These are phyloP conservation scores for Centropyge bicolor DNA, from an alignment of 2,797 vertebrate genomes.

Conservation along the genomic window DNA sequence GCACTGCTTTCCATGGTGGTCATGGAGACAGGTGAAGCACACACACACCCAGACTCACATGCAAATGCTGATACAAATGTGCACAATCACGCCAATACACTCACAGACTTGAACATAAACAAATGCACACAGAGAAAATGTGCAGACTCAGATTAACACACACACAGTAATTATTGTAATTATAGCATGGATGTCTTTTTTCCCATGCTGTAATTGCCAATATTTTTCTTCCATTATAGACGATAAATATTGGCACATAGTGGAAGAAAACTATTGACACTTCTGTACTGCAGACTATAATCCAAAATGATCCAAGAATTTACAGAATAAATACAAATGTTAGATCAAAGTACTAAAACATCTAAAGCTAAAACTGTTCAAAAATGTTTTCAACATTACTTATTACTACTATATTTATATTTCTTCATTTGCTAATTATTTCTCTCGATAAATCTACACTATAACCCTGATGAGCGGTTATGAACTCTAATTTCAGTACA, in stretches of 20 bases:
- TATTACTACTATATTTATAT: not conserved
- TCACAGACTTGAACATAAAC: not conserved
- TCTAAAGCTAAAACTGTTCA: not conserved
- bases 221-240: too few species aligned
- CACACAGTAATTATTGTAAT: constrained; percentile 18
- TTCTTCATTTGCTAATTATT: constrained; percentile 18
- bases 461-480: constrained; percentile 20
- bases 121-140: constrained; percentile 14
- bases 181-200: not conserved
- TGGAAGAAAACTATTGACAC: too few species aligned
- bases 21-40: constrained; percentile 66
- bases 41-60: constrained; percentile 18
- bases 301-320: not conserved
- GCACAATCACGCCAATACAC: constrained; percentile 2
- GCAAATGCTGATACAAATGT: constrained; percentile 29
- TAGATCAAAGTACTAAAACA: not conserved
- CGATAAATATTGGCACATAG: not conserved
- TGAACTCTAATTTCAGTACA: constrained; percentile 21
- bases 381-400: not conserved
- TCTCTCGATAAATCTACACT: not conserved
- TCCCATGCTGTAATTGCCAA: too few species aligned
- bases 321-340: not conserved
- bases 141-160: constrained; percentile 22
- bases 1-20: constrained; percentile 65
- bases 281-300: not conserved